Percentiles rank a stretch among this genome's conserved stretches.
Conservation (phyloP, 2,888 invertebrate species). For the Acholoe squamosa region DNA sequence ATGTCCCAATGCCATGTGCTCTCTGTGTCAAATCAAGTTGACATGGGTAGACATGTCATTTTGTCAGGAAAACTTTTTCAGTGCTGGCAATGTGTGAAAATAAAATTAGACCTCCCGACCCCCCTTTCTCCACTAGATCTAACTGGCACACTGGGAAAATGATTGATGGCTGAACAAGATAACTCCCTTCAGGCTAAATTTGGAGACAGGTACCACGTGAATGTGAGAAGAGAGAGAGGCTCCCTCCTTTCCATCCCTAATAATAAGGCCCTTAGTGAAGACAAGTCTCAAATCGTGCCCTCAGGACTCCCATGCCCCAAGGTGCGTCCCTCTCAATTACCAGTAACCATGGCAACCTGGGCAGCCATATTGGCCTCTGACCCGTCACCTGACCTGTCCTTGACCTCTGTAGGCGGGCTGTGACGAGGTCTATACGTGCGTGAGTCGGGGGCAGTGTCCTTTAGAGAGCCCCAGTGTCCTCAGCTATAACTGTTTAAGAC, state of each 20-base stretch:
- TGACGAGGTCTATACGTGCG: too few species aligned
- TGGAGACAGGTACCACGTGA: too few species aligned
- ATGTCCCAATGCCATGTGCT: too few species aligned
- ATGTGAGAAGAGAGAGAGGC: too few species aligned
- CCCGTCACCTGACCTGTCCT: constrained; percentile 29
- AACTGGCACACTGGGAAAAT: background rate
- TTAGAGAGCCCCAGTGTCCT: background rate
- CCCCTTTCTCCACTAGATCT: too few species aligned
- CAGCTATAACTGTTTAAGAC: background rate
- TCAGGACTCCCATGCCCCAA: background rate
- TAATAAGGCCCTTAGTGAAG: constrained; percentile 22
- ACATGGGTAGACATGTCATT: too few species aligned
- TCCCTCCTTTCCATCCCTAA: background rate
- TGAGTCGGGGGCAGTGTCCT: too few species aligned
- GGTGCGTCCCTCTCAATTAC: constrained; percentile 53
- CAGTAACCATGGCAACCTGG: constrained; percentile 47
- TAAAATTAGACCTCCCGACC: too few species aligned
- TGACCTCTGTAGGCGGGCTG: background rate
- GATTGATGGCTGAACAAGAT: background rate
- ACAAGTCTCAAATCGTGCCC: background rate
- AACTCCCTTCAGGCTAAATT: background rate
- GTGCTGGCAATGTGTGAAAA: too few species aligned
- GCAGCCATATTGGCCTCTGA: constrained; percentile 38
- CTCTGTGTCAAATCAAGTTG: too few species aligned
- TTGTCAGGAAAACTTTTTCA: too few species aligned